phyloP scores from a whole-genome alignment of 2,888 invertebrate species.

The Cheilosia urbana region DNA sequence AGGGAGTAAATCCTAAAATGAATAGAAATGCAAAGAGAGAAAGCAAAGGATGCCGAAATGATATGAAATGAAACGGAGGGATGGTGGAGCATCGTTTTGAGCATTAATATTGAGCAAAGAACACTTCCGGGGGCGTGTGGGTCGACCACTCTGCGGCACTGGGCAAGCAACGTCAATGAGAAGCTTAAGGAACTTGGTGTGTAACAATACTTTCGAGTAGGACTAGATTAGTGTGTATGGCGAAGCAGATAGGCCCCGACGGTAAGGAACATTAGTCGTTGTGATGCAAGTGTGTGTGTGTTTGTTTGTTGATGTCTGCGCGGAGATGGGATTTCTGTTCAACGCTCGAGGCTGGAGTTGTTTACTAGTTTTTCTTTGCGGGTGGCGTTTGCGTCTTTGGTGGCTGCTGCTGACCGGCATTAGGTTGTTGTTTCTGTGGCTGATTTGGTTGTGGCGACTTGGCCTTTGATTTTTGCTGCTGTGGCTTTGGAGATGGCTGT shows the following conservation, averaged over 20 bases:
- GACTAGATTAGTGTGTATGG: conserved; percentile 73
- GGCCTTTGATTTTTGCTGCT: conserved; percentile 62
- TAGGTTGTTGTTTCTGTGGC: conserved; percentile 52
- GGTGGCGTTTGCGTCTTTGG: conserved; percentile 26
- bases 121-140: conserved; percentile 23
- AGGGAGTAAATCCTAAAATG: conserved; percentile 3
- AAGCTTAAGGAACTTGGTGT: conserved; percentile 67
- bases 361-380: conserved; percentile 56
- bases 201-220: conserved; percentile 67
- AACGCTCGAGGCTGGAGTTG: neutral
- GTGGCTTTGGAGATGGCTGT: conserved; percentile 66
- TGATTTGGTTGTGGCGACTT: conserved; percentile 53
- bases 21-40: conserved; percentile 61
- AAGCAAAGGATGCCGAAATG: conserved; percentile 15
- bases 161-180: conserved; percentile 44
- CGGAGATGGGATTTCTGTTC: conserved; percentile 11
- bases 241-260: conserved; percentile 56
- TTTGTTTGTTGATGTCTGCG: conserved; percentile 9
- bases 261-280: conserved; percentile 72
- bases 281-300: conserved; percentile 39
- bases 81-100: conserved; percentile 42
- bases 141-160: conserved; percentile 10
- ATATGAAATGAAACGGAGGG: conserved; percentile 16
- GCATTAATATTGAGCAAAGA: conserved; percentile 54
- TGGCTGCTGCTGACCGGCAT: conserved; percentile 50